These are phyloP conservation scores for Forbesichthys papilliferus DNA, from an alignment of 2,113 vertebrate genomes.

Conservation along the genomic window DNA sequence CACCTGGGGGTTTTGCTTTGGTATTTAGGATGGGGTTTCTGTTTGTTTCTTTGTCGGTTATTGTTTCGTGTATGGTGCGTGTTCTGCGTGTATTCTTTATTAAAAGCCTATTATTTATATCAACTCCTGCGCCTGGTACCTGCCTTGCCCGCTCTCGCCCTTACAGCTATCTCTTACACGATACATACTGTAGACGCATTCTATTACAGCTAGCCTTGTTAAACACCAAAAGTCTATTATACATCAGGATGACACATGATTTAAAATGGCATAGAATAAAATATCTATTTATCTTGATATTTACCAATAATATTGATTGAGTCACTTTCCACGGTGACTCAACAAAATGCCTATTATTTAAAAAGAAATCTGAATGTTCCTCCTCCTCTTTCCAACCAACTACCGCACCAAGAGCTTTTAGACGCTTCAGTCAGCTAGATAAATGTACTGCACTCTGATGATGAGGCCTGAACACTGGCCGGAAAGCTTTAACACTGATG, in stretches of 20 bases:
- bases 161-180: neutral
- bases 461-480: slow-evolving; percentile 9
- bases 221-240: neutral
- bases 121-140: too few relatives aligned
- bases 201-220: neutral
- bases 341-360: too few relatives aligned
- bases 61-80: too few relatives aligned
- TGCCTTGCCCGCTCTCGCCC: too few relatives aligned
- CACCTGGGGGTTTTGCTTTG: too few relatives aligned
- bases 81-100: too few relatives aligned
- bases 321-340: too few relatives aligned
- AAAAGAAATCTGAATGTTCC: slow-evolving; percentile 12
- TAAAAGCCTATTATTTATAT: too few relatives aligned
- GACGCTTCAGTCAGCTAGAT: slow-evolving; percentile 17
- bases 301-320: too few relatives aligned
- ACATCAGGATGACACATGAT: neutral
- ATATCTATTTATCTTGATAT: neutral
- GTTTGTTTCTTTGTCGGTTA: too few relatives aligned
- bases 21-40: too few relatives aligned
- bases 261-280: neutral
- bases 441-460: slow-evolving; percentile 47
- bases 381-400: neutral
- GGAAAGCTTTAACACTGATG: slow-evolving; percentile 48
- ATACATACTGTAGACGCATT: too few relatives aligned
- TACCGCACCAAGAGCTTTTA: slow-evolving; percentile 21